These are phyloP conservation scores for Incurvaria masculella DNA, from an alignment of 2,888 invertebrate genomes.

Conservation along the genomic window DNA sequence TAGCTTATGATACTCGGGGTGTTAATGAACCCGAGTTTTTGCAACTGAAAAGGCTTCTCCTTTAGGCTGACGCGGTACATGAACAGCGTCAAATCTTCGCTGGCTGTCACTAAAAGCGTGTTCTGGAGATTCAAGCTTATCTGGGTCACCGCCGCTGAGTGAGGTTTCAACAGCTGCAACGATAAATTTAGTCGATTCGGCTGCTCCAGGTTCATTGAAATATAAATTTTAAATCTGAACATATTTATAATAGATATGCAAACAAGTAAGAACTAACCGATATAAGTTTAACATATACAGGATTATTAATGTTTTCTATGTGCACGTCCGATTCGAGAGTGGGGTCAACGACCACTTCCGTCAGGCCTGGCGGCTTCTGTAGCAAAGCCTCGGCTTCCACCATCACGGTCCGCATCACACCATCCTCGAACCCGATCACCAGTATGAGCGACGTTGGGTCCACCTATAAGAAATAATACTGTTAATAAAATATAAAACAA, in stretches of 20 bases:
- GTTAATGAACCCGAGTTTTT: conserved; percentile 66
- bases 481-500: conserved; percentile 3
- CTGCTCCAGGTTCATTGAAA: too few relatives aligned
- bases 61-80: conserved; percentile 48
- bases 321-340: conserved; percentile 20
- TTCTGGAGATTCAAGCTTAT: conserved; percentile 58
- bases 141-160: conserved; percentile 59
- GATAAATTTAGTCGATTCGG: too few relatives aligned
- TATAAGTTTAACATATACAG: conserved; percentile 21
- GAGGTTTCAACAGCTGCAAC: conserved; percentile 62
- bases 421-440: conserved; percentile 68
- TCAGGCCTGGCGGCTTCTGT: conserved; percentile 19
- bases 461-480: conserved; percentile 34
- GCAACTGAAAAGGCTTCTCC: conserved; percentile 42
- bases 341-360: conserved; percentile 35
- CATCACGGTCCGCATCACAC: conserved; percentile 59
- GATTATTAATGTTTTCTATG: too few relatives aligned
- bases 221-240: conserved; percentile 1
- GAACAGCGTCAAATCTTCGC: conserved; percentile 68
- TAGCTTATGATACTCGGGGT: conserved; percentile 61
- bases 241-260: background rate
- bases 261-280: conserved; percentile 4
- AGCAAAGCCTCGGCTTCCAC: conserved; percentile 33
- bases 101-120: conserved; percentile 62
- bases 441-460: conserved; percentile 63